These are phyloP conservation scores for Epinephelus fuscoguttatus DNA, from an alignment of 2,113 vertebrate genomes.

Conservation along the genomic window DNA sequence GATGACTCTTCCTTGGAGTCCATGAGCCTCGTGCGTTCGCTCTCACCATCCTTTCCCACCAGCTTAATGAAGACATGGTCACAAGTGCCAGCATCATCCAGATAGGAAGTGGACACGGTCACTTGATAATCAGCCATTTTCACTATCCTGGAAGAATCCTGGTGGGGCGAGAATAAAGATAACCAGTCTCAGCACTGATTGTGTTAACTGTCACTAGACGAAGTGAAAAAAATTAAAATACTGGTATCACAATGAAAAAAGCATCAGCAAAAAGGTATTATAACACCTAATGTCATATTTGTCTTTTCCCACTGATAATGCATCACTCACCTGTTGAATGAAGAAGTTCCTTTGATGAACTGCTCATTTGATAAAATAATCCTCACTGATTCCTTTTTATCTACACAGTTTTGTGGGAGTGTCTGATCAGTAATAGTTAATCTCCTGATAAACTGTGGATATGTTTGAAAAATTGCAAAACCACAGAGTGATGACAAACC, in stretches of 20 bases:
- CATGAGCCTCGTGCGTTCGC: background rate
- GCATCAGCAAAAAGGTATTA: background rate
- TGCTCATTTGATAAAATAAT: background rate
- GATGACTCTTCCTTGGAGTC: background rate
- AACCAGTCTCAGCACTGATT: background rate
- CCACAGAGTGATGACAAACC: too few relatives aligned
- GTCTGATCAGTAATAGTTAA: background rate
- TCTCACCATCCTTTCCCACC: conserved; percentile 63
- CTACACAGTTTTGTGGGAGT: background rate
- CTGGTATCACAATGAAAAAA: background rate
- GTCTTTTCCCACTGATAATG: background rate
- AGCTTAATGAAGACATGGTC: conserved; percentile 70
- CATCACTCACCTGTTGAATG: conserved; percentile 14
- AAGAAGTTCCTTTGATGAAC: conserved; percentile 9
- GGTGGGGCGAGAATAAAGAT: background rate
- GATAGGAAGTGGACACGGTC: conserved; percentile 37
- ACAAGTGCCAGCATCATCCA: background rate
- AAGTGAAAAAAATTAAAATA: background rate
- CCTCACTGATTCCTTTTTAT: background rate
- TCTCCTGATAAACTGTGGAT: too few relatives aligned
- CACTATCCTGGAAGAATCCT: background rate
- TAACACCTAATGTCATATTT: background rate
- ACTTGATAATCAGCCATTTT: conserved; percentile 64
- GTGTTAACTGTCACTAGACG: too few relatives aligned
- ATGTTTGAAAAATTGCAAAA: background rate